Conservation (phyloP, 2,888 invertebrate genomes). For the Acronicta alni region DNA sequence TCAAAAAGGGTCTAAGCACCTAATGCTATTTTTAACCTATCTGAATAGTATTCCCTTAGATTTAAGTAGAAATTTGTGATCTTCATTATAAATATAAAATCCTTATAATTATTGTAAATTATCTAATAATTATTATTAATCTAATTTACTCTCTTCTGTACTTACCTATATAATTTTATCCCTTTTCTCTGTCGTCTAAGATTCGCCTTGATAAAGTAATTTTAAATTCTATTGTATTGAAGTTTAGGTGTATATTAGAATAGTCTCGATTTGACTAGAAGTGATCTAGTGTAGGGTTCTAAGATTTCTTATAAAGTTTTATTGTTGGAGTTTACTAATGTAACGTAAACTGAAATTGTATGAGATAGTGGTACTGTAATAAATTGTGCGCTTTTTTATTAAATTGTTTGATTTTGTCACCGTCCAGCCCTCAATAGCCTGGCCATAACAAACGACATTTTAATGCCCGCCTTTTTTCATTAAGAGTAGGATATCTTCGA, state of each 20-base stretch:
- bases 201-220: slow-evolving; percentile 62
- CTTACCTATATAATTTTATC: slow-evolving; percentile 51
- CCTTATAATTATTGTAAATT: slow-evolving; percentile 52
- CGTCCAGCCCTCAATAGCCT: too few relatives aligned
- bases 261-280: slow-evolving; percentile 64
- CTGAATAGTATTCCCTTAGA: slow-evolving; percentile 55
- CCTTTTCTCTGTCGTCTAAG: slow-evolving; percentile 54
- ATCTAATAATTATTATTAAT: slow-evolving; percentile 40
- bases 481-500: too few relatives aligned
- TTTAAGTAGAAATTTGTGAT: slow-evolving; percentile 61
- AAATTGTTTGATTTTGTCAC: slow-evolving; percentile 38
- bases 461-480: too few relatives aligned
- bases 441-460: too few relatives aligned
- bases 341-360: slow-evolving; percentile 65
- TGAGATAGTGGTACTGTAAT: slow-evolving; percentile 72
- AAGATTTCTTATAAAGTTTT: slow-evolving; percentile 58
- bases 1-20: slow-evolving; percentile 7
- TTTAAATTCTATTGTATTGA: slow-evolving; percentile 55
- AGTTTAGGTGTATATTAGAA: slow-evolving; percentile 57
- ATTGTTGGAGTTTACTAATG: slow-evolving; percentile 64
- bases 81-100: slow-evolving; percentile 55
- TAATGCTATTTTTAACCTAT: slow-evolving; percentile 39
- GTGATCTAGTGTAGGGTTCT: slow-evolving; percentile 52
- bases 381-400: slow-evolving; percentile 71
- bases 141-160: slow-evolving; percentile 50